Base-by-base conservation (phyloP, 2,113 vertebrate species). In the Phyllopteryx taeniolatus region DNA sequence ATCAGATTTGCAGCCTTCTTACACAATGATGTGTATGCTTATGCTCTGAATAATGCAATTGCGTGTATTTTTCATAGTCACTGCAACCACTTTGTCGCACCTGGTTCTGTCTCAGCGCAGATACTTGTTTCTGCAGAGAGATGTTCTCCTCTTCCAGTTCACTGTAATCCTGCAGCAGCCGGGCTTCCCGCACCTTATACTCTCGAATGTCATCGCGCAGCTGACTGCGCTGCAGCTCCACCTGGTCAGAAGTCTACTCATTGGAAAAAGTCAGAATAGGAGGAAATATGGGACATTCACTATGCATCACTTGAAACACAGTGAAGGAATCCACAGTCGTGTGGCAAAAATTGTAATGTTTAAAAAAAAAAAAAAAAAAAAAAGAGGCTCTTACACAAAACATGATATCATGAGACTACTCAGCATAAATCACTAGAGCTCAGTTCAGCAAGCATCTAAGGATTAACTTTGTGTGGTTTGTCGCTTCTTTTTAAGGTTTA, bases 121-220 rank as follows among this genome's bases (percentile, higher is more conserved):
- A 99, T 61, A 98, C 97, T 91, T 99, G 97, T 80, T 99, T 99
- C 92, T 99, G 98, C 39, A 99, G 91, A 71, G 94, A 95, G 87
- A 99, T 99, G 90, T 99, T 99, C 91, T 99, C 98, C 67, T 99
- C 98, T 83, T 99, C 98, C 70, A 99, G 92, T 86, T 99, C 98
- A 0, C 95, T 96, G 89, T 95, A 98, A 91, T 99, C 98, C 90
- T 99, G 98, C 83, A 98, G 90, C 83, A 98, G 89, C 17, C 97
- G 95, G 2, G 95, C 86, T 89, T 99, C 98, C 71, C 96, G 91
- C 81, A 99, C 94, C 84, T 99, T 99, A 79, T 95, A 98, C 74
- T 99, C 97, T 76, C 98, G 94, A 81, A 99, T 95, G 86, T 99
- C 97, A 70, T 99, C 97, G 15, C 95, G 94, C 73, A 99, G 93